A percentile compares a stretch with the other conserved stretches of the same genome.
Conservation (phyloP, 2,113 vertebrate genomes). For the Peucedramus taeniatus region DNA sequence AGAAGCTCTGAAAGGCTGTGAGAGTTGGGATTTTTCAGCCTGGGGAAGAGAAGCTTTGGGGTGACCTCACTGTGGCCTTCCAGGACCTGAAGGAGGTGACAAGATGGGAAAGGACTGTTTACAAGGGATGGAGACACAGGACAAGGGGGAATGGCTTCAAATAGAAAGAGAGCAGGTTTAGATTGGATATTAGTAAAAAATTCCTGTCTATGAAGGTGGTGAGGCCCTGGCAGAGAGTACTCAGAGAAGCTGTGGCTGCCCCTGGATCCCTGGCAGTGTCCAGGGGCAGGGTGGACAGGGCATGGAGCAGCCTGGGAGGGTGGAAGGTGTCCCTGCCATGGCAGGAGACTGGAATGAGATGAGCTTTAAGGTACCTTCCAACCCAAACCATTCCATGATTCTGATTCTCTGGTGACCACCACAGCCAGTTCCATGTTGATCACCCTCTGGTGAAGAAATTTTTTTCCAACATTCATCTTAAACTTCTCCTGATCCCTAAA, state of each 20-base stretch:
- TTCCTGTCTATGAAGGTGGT: rapidly evolving
- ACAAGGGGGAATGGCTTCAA: not conserved
- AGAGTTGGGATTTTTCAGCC: not conserved
- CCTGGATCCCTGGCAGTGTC: not conserved
- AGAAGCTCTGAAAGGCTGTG: not conserved
- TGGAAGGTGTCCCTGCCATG: not conserved
- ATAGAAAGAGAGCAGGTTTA: rapidly evolving
- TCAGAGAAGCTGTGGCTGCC: not conserved
- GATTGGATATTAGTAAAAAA: not conserved
- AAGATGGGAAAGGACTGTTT: not conserved
- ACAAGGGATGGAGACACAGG: not conserved
- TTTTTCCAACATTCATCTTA: not conserved
- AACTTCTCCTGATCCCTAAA: not conserved
- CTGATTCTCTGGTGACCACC: not conserved
- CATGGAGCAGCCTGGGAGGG: not conserved
- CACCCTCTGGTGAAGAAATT: not conserved
- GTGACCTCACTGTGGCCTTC: rapidly evolving
- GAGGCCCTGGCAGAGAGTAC: not conserved
- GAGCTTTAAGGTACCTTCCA: not conserved
- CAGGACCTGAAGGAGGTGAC: not conserved
- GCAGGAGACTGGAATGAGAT: too few species aligned
- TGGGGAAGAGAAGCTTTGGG: not conserved
- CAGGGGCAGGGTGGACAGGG: rapidly evolving
- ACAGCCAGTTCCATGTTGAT: not conserved
- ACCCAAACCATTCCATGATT: not conserved